These are phyloP conservation scores for Caenorhabditis afra DNA, from an alignment of 2,888 invertebrate species.

Conservation along the genomic window DNA sequence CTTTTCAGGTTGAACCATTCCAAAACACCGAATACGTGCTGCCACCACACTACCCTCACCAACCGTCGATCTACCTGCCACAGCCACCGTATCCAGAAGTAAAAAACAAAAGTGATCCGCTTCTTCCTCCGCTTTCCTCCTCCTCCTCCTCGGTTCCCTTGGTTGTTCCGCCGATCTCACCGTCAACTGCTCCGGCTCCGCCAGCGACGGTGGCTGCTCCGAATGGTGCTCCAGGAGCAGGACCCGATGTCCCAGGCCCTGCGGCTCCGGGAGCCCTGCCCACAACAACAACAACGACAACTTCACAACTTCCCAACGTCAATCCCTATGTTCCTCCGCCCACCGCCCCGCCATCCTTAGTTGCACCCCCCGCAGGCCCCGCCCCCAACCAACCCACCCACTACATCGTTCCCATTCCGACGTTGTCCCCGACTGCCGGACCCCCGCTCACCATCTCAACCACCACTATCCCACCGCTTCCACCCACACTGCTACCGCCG, in stretches of 20 bases:
- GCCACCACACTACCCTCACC: slow-evolving; percentile 15
- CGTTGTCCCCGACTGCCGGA: slow-evolving; percentile 22
- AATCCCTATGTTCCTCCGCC: neutral
- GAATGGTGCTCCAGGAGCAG: no score
- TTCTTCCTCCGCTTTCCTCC: neutral
- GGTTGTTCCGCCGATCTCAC: neutral
- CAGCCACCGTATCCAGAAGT: slow-evolving; percentile 41
- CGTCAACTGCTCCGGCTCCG: no score
- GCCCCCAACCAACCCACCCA: slow-evolving; percentile 7
- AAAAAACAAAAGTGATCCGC: slow-evolving; percentile 11
- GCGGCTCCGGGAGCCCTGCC: no score
- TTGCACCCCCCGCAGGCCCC: slow-evolving; percentile 11
- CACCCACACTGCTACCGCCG: slow-evolving; percentile 41
- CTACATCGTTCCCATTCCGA: slow-evolving; percentile 23
- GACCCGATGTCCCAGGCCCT: no score
- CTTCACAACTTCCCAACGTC: neutral
- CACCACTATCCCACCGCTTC: slow-evolving; percentile 51
- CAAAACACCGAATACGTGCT: slow-evolving; percentile 36
- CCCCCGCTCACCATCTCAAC: slow-evolving; percentile 34
- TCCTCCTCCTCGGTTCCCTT: neutral
- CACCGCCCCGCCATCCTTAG: slow-evolving; percentile 18
- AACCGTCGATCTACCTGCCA: slow-evolving; percentile 32
- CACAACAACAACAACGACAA: no score
- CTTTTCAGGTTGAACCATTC: slow-evolving; percentile 43
- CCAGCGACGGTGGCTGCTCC: no score